phyloP scores from a whole-genome alignment of 2,113 vertebrate species.

The Mesocricetus auratus region DNA sequence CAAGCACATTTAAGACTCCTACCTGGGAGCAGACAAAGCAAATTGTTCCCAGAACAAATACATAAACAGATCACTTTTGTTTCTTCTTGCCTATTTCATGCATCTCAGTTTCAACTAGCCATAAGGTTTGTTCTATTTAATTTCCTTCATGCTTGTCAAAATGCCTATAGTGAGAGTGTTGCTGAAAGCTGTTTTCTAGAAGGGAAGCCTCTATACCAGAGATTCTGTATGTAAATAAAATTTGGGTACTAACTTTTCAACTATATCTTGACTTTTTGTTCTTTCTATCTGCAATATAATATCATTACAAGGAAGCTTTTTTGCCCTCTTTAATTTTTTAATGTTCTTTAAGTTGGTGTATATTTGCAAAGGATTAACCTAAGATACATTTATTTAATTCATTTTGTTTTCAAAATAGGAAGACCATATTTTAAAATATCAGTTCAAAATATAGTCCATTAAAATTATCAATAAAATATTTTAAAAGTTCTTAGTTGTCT shows the following conservation, averaged over 20 bases:
- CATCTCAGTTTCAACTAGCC: not conserved
- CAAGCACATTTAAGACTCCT: not conserved
- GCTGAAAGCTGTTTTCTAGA: not conserved
- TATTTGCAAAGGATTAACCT: not conserved
- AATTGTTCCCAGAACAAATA: not conserved
- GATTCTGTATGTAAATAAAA: not conserved
- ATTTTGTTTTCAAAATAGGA: not conserved
- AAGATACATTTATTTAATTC: not conserved
- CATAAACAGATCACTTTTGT: not conserved
- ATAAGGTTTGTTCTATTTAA: constrained; percentile 72
- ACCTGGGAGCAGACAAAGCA: not conserved
- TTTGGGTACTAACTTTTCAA: too few relatives aligned
- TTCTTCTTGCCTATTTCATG: constrained; percentile 3
- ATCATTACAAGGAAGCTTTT: not conserved
- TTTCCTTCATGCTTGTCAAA: not conserved
- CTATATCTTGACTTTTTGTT: not conserved
- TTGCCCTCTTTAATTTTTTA: not conserved
- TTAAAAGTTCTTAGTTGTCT: not conserved
- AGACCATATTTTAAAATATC: not conserved
- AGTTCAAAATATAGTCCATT: not conserved
- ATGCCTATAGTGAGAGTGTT: not conserved
- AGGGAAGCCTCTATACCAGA: not conserved
- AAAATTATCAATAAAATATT: not conserved
- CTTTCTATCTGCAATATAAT: not conserved
- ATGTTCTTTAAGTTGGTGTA: not conserved